Evolutionary conservation across 2,797 vertebrate species (phyloP).

Genomic region (Sorex maritimensis): DNA sequence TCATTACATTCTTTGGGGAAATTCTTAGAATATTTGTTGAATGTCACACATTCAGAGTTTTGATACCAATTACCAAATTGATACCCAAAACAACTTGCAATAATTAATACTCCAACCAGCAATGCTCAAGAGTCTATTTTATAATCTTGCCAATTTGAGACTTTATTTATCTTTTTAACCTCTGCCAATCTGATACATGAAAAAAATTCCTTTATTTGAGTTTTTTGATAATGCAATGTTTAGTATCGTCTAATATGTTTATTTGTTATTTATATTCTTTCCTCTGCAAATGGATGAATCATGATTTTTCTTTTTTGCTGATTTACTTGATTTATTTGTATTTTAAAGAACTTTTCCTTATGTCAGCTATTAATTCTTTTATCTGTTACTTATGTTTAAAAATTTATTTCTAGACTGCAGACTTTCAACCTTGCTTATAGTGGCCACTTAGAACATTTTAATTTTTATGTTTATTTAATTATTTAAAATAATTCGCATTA

Average conservation of each 20-base stretch:
- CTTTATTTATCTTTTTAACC: background rate
- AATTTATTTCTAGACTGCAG: slow-evolving; percentile 33
- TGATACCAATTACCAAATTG: slow-evolving; percentile 19
- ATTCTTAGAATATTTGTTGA: no score
- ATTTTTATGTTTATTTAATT: slow-evolving; percentile 23
- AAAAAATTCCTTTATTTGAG: slow-evolving; percentile 67
- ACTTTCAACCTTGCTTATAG: slow-evolving; percentile 66
- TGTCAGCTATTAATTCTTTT: slow-evolving; percentile 9
- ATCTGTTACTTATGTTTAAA: slow-evolving; percentile 37
- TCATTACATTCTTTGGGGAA: background rate
- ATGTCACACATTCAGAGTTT: slow-evolving; percentile 10
- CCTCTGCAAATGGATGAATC: slow-evolving; percentile 58
- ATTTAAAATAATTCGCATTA: background rate
- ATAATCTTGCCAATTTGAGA: slow-evolving; percentile 58
- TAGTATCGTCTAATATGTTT: slow-evolving; percentile 60
- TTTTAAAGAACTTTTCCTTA: slow-evolving; percentile 60
- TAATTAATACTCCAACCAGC: slow-evolving; percentile 25
- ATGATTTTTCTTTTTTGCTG: background rate
- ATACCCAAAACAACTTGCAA: slow-evolving; percentile 11
- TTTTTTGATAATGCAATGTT: slow-evolving; percentile 57
- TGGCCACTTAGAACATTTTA: slow-evolving; percentile 12
- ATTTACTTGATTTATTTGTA: slow-evolving; percentile 61
- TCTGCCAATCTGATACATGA: slow-evolving; percentile 66
- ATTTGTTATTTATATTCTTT: slow-evolving; percentile 60
- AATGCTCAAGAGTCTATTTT: slow-evolving; percentile 32